These are phyloP conservation scores for Dascillus cervinus DNA, from an alignment of 2,888 invertebrate genomes.

Conservation along the genomic window DNA sequence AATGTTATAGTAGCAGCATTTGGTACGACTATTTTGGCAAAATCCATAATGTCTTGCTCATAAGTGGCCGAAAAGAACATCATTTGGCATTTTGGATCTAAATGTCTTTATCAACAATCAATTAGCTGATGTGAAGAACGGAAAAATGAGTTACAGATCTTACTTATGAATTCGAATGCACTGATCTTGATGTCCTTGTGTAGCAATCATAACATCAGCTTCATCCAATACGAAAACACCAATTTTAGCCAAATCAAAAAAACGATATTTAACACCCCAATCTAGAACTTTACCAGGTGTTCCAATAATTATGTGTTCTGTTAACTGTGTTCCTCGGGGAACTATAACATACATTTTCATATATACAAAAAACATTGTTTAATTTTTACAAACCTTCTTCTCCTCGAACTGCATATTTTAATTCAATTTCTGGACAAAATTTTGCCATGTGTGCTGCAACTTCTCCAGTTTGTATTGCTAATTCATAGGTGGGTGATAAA, in stretches of 20 bases:
- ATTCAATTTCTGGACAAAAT: conserved; percentile 81
- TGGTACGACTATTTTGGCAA: conserved; percentile 89
- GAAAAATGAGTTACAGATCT: conserved; percentile 19
- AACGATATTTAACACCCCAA: conserved; percentile 79
- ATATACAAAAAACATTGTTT: too few relatives aligned
- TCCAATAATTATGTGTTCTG: conserved; percentile 91
- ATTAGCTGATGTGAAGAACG: neutral
- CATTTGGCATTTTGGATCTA: conserved; percentile 82
- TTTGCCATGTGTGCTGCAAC: conserved; percentile 95
- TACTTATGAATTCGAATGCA: conserved; percentile 91
- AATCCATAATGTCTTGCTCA: conserved; percentile 87
- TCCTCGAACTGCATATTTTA: conserved; percentile 90
- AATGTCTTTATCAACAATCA: conserved; percentile 39
- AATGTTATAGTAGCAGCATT: conserved; percentile 85
- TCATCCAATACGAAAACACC: conserved; percentile 95
- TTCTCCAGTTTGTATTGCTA: conserved; percentile 95
- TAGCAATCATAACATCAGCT: conserved; percentile 98
- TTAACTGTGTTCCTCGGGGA: conserved; percentile 60
- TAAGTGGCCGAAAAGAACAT: conserved; percentile 99
- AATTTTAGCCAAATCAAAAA: conserved; percentile 81
- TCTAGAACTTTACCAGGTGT: conserved; percentile 97
- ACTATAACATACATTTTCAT: conserved; percentile 47
- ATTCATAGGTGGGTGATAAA: conserved; percentile 94
- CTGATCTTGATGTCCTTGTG: conserved; percentile 96
- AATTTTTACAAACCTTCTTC: conserved; percentile 69